Evolutionary conservation across 1,140 invertebrate genomes (phyloP), one percentile per base, ranked within the genome.

Genomic region (Venturia canescens): DNA sequence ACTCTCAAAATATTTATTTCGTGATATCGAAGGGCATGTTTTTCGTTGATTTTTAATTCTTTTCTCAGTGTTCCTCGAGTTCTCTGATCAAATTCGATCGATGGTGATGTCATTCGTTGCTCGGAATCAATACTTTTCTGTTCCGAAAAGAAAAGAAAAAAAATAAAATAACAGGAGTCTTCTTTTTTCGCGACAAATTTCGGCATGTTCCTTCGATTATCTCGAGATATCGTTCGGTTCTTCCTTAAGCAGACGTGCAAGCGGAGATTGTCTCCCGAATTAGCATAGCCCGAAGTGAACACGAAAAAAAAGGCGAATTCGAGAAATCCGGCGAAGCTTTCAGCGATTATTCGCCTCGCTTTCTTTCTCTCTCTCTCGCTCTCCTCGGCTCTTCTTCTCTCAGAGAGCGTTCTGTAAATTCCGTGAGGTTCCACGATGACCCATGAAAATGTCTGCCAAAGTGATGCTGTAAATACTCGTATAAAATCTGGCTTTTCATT

Each of bases 381-480:
- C 60, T 63, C 60, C 9, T 4, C n/a, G n/a, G 53, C 53, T n/a
- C 53, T 63, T 15, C 23, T 63, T 63, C 13, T 63, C 66, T 26
- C 66, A 27, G 15, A 21, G 66, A 69, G n/a, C 66, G 26, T 69
- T 69, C n/a, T 69, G 66, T 69, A 69, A 69, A 69, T 69, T 69
- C 66, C 29, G 15, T 27, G 13, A 69, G 26, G 66, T 69, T n/a
- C 66, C 66, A 63, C 60, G 60, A 26, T 23, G 29, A 69, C 26
- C 66, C 66, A 29, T 69, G 66, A 27, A 69, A 69, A 69, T 31
- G 66, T 69, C 66, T 69, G 66, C 66, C 66, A 69, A 69, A 69
- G 66, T 72, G 70, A 76, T 50, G 44, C 67, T 88, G 86, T 88
- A 88, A 87, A 88, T 88, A 88, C 76, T 83, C 83, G 86, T 87